A percentile compares a stretch with the other conserved stretches of the same genome.
Conservation (phyloP, 2,888 invertebrate species). For the Sarcophaga carnaria region DNA sequence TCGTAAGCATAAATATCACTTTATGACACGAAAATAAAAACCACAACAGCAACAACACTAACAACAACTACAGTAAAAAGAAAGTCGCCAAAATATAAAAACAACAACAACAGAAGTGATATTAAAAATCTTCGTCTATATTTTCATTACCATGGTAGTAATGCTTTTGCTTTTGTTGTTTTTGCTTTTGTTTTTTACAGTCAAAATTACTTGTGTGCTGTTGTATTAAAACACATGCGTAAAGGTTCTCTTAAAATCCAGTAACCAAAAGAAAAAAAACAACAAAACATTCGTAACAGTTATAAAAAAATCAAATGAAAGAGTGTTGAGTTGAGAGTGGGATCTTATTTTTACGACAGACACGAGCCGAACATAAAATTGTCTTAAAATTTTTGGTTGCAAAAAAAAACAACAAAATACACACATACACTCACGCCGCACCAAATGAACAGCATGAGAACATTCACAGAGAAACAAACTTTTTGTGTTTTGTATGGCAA, state of each 20-base stretch:
- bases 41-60: slow-evolving; percentile 20
- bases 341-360: slow-evolving; percentile 68
- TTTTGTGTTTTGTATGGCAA: neutral
- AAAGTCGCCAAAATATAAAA: neutral
- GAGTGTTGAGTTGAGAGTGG: slow-evolving; percentile 45
- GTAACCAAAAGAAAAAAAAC: slow-evolving; percentile 28
- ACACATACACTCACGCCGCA: slow-evolving; percentile 23
- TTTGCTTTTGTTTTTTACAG: too few relatives aligned
- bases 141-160: neutral
- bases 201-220: neutral
- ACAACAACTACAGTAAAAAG: slow-evolving; percentile 10
- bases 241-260: slow-evolving; percentile 31
- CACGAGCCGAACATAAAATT: slow-evolving; percentile 65
- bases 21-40: slow-evolving; percentile 61
- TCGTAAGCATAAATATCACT: slow-evolving; percentile 67
- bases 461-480: neutral
- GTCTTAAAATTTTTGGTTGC: slow-evolving; percentile 47
- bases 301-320: slow-evolving; percentile 1
- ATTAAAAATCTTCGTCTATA: neutral
- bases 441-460: neutral
- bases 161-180: too few relatives aligned
- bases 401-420: slow-evolving; percentile 52
- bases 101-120: neutral
- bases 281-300: neutral
- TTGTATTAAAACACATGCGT: slow-evolving; percentile 54